These are phyloP conservation scores for Nemoura dubitans DNA, from an alignment of 2,888 invertebrate genomes.

Conservation along the genomic window DNA sequence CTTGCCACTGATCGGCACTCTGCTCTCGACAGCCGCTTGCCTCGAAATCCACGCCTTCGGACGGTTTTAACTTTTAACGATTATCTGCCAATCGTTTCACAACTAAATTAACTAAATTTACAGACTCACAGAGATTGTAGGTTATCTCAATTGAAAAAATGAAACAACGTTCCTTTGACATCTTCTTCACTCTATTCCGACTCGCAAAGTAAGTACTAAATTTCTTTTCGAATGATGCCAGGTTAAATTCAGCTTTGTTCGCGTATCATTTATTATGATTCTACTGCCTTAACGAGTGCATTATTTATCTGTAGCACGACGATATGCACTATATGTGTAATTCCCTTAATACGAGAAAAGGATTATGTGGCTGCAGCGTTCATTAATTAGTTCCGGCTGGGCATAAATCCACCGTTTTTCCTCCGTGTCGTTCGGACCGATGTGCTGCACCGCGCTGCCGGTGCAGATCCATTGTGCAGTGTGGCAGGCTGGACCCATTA, in stretches of 20 bases:
- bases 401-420: conserved; percentile 14
- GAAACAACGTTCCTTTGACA: background rate
- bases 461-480: background rate
- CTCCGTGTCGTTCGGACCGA: no score
- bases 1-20: no score
- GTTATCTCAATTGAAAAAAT: background rate
- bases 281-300: background rate
- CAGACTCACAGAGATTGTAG: no score
- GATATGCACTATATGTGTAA: background rate
- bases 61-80: background rate
- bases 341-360: conserved; percentile 4
- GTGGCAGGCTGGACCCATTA: background rate
- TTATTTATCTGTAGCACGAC: background rate
- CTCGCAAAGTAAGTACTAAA: background rate
- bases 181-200: background rate
- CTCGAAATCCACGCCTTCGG: no score
- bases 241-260: background rate
- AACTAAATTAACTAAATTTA: background rate
- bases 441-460: no score
- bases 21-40: no score
- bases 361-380: background rate
- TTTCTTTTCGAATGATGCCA: background rate
- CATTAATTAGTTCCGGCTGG: background rate
- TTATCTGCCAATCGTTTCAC: background rate
- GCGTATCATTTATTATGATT: background rate